Conservation (phyloP, 2,888 invertebrate genomes). For the Zygaena filipendulae region DNA sequence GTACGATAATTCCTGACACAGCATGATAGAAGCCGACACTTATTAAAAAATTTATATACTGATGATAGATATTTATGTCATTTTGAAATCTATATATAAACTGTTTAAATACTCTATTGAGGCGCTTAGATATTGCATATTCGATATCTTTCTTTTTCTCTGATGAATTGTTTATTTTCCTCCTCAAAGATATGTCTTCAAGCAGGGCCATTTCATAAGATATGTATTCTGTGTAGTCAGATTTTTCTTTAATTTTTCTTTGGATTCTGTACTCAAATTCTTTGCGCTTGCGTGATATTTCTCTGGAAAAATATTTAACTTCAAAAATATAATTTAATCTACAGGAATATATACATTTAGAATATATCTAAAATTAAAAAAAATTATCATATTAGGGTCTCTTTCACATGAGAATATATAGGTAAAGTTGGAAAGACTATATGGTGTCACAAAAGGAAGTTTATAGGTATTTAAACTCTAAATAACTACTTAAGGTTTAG, state of each 20-base stretch:
- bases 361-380: no score
- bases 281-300: constrained; percentile 75
- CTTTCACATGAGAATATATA: no score
- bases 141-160: constrained; percentile 76
- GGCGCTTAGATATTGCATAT: constrained; percentile 74
- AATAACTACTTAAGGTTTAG: no score
- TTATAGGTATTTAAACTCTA: no score
- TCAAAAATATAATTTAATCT: no score
- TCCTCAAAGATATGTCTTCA: constrained; percentile 71
- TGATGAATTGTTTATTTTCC: constrained; percentile 64
- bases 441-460: no score
- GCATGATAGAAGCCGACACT: constrained; percentile 68
- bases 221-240: constrained; percentile 77
- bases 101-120: constrained; percentile 79
- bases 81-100: constrained; percentile 75
- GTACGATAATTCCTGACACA: constrained; percentile 67
- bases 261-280: constrained; percentile 80
- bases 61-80: constrained; percentile 79
- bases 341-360: no score
- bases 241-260: constrained; percentile 72
- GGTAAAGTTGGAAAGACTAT: no score
- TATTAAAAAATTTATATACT: constrained; percentile 83
- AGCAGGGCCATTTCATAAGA: constrained; percentile 77
- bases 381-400: no score
- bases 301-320: constrained; percentile 47